A percentile compares a stretch with the other conserved stretches of the same genome.
These are phyloP conservation scores for Drosophila emarginata DNA, from an alignment of 2,888 invertebrate genomes.

Conservation along the genomic window DNA sequence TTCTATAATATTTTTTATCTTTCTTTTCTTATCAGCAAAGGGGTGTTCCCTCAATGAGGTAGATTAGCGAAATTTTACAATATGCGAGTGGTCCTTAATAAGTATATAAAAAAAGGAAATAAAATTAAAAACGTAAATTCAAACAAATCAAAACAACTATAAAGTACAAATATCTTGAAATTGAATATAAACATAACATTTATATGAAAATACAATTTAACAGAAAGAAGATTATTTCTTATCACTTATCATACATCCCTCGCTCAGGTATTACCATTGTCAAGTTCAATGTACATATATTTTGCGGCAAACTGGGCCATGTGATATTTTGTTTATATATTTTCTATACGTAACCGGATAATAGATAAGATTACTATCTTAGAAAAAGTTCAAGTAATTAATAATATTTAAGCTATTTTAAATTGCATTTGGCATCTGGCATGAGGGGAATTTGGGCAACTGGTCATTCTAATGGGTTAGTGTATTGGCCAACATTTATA, in stretches of 20 bases:
- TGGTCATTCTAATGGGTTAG: neutral
- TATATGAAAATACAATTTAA: no score
- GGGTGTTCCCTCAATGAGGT: no score
- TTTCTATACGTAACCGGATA: conserved; percentile 8
- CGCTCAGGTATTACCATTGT: conserved; percentile 3
- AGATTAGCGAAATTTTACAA: no score
- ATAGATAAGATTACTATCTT: conserved; percentile 33
- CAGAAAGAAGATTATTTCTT: neutral
- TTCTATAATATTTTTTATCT: neutral
- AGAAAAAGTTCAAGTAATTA: neutral
- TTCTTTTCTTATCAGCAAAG: neutral
- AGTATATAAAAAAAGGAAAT: no score
- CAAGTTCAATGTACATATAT: conserved; percentile 43
- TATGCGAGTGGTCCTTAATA: no score
- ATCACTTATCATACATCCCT: neutral
- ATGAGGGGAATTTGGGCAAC: conserved; percentile 1
- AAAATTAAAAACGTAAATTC: no score
- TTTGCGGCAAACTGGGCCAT: conserved; percentile 17
- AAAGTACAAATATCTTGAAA: no score
- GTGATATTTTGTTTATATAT: conserved; percentile 36
- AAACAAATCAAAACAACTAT: no score
- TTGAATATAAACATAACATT: no score
- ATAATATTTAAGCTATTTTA: conserved; percentile 13
- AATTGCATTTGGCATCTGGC: conserved; percentile 9
- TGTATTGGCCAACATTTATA: conserved; percentile 28